Base-by-base conservation (phyloP, 2,888 invertebrate species). In the Troides helena region DNA sequence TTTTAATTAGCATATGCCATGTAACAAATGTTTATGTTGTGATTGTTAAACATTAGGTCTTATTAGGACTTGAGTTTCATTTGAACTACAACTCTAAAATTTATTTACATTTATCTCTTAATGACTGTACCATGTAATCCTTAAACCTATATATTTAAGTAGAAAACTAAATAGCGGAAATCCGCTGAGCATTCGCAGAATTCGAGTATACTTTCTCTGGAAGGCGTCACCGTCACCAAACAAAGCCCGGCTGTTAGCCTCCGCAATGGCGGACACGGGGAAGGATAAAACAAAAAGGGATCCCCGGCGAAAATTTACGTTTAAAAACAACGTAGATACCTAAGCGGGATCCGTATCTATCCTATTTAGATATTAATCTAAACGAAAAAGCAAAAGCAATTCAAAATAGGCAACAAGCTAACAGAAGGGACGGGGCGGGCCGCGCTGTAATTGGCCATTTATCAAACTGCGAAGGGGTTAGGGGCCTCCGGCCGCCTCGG, bases 281-380 rank as follows among this genome's bases (percentile, higher is more conserved):
- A 83, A 84, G 81, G 80, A 78, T 77, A 81, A 84, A 80, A 59
- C 88, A 85, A 89, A 30, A 88, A 85, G 78, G 76, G 75, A 74
- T 74, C 71, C 75, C 77, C 74, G 64, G 79, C 84, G 84, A 79
- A 87, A 90, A 91, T 92, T 92, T 91, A 91, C 92, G 91, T 90
- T 91, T 91, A 91, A 92, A 92, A 92, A 92, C 92, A 90, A 90
- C 87, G 88, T 88, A 91, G 91, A 91, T 92, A 90, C 90, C 89
- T 89, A 89, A 89, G 84, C 88, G 85, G 90, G 89, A 89, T 89
- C 88, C 88, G 89, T 91, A 92, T 92, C 92, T 92, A 92, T 92
- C 92, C 92, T 92, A 92, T 92, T 92, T 92, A 92, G 92, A 92
- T 92, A 92, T 92, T 92, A 92, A 92, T 92, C 92, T 92, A 89